A percentile compares a stretch with the other conserved stretches of the same genome.
These are phyloP conservation scores for Hydropsyche betteni DNA, from an alignment of 2,888 invertebrate genomes.

Conservation along the genomic window DNA sequence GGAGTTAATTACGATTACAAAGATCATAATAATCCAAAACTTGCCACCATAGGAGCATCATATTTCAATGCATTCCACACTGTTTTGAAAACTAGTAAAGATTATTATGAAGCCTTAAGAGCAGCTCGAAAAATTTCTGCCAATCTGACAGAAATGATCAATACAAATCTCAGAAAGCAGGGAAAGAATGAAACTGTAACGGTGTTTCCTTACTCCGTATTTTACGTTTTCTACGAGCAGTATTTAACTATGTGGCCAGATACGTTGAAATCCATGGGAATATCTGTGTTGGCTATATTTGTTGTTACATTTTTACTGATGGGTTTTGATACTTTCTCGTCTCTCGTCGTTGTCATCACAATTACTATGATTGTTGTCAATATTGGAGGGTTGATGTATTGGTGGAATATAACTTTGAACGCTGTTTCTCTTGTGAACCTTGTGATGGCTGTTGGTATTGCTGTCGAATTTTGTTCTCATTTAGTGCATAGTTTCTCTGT, in stretches of 20 bases:
- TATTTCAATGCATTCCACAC: conserved; percentile 97
- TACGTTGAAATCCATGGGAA: conserved; percentile 84
- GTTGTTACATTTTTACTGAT: conserved; percentile 90
- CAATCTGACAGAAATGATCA: conserved; percentile 83
- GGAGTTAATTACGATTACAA: conserved; percentile 71
- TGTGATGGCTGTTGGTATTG: conserved; percentile 97
- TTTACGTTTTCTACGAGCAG: conserved; percentile 99
- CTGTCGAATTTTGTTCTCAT: conserved; percentile 99
- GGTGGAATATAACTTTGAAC: conserved; percentile 95
- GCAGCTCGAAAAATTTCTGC: conserved; percentile 82
- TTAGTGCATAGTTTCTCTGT: conserved; percentile 91
- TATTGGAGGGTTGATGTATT: conserved; percentile 95
- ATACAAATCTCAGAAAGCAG: conserved; percentile 64
- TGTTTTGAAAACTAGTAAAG: conserved; percentile 85
- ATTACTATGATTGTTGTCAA: conserved; percentile 94
- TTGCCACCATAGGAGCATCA: conserved; percentile 74
- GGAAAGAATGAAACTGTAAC: conserved; percentile 65
- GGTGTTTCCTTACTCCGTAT: conserved; percentile 91
- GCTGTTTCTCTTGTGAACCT: conserved; percentile 97
- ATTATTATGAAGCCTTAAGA: conserved; percentile 89
- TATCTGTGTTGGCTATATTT: conserved; percentile 93
- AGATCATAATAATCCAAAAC: conserved; percentile 56
- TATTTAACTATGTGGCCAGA: conserved; percentile 96
- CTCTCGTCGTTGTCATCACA: conserved; percentile 86
- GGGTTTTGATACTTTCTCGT: conserved; percentile 93